These are phyloP conservation scores for Limanda limanda DNA, from an alignment of 2,113 vertebrate species.

Conservation along the genomic window DNA sequence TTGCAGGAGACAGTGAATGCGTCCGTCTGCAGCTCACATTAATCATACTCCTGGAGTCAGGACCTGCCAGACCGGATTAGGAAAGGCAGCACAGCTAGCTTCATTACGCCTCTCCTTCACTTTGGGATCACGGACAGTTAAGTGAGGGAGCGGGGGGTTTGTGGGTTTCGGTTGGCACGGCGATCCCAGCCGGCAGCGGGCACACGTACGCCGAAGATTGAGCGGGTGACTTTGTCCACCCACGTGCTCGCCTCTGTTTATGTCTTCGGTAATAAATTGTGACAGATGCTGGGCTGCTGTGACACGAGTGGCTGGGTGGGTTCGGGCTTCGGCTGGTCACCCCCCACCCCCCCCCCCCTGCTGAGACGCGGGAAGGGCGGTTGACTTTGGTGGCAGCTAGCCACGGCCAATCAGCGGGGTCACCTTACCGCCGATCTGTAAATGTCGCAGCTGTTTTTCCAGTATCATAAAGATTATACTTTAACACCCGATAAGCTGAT, in stretches of 20 bases:
- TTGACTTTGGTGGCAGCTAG: constrained; percentile 44
- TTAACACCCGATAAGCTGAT: constrained; percentile 66
- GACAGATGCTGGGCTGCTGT: constrained; percentile 32
- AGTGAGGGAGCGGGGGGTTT: constrained; percentile 11
- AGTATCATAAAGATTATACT: constrained; percentile 65
- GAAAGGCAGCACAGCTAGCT: constrained; percentile 49
- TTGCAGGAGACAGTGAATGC: constrained; percentile 76
- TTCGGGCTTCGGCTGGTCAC: constrained; percentile 32
- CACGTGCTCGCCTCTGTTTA: constrained; percentile 11
- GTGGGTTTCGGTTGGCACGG: too few relatives aligned
- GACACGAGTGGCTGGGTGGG: constrained; percentile 32
- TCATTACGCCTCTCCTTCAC: constrained; percentile 56
- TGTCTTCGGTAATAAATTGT: constrained; percentile 39
- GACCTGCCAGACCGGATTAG: constrained; percentile 69
- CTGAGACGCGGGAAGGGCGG: constrained; percentile 6
- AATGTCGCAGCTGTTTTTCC: constrained; percentile 65
- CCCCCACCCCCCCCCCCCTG: neutral
- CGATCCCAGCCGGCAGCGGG: constrained; percentile 2
- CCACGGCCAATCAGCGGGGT: constrained; percentile 50
- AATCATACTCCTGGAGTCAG: constrained; percentile 73
- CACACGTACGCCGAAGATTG: neutral
- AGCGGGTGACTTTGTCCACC: neutral
- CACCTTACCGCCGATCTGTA: constrained; percentile 59
- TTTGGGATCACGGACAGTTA: constrained; percentile 24
- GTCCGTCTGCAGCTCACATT: constrained; percentile 67